Evolutionary conservation across 2,797 vertebrate genomes (phyloP).

Genomic region (Rhinophrynus dorsalis): DNA sequence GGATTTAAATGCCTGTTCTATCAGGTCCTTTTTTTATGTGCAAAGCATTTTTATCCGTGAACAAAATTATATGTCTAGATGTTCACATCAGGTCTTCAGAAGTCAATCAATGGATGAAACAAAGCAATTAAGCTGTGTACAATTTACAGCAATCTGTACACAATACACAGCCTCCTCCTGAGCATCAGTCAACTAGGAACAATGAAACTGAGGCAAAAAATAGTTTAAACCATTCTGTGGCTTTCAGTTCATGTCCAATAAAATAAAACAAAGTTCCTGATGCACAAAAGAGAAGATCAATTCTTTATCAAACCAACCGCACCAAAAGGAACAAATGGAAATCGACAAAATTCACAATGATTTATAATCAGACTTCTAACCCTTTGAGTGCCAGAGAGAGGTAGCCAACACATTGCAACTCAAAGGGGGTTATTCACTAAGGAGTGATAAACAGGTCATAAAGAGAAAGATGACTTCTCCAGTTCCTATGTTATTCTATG

Average conservation of each 20-base stretch:
- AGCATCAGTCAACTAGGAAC: neutral
- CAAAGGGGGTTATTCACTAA: too few species aligned
- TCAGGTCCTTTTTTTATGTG: neutral
- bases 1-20: neutral
- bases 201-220: slow-evolving; percentile 6
- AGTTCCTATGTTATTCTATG: too few species aligned
- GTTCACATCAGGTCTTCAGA: slow-evolving; percentile 9
- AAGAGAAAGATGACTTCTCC: too few species aligned
- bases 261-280: neutral
- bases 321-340: too few species aligned
- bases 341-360: too few species aligned
- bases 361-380: too few species aligned
- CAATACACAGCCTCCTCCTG: neutral
- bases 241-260: neutral
- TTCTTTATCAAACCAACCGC: too few species aligned
- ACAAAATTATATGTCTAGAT: neutral
- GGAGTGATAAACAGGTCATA: too few species aligned
- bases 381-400: too few species aligned
- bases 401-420: too few species aligned
- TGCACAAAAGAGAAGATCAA: too few species aligned
- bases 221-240: neutral
- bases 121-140: slow-evolving; percentile 29
- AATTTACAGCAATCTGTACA: slow-evolving; percentile 17
- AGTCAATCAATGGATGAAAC: slow-evolving; percentile 25
- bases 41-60: neutral